These are phyloP conservation scores for Sitta europaea DNA, from an alignment of 2,113 vertebrate species.

Conservation along the genomic window DNA sequence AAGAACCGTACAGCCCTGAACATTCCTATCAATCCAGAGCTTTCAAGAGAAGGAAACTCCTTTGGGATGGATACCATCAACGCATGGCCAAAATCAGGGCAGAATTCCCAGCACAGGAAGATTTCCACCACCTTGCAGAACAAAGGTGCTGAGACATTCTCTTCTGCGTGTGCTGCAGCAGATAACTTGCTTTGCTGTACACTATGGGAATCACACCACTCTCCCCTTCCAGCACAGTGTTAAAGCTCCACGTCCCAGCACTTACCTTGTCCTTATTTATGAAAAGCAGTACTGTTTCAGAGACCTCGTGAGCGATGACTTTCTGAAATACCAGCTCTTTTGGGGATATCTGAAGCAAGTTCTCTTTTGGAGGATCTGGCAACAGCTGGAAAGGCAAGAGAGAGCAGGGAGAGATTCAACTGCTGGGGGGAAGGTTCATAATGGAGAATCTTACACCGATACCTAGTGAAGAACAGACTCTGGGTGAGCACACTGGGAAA, in stretches of 20 bases:
- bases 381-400: constrained; percentile 67
- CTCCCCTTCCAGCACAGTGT: neutral
- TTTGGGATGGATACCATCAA: neutral
- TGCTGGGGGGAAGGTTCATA: neutral
- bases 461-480: neutral
- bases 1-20: neutral
- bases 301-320: constrained; percentile 72
- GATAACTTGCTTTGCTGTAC: too few species aligned
- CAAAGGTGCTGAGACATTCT: neutral
- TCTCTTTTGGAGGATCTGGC: constrained; percentile 63
- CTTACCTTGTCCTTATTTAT: constrained; percentile 82
- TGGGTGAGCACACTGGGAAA: neutral
- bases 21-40: neutral
- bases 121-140: neutral
- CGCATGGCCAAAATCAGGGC: fast-evolving
- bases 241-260: fast-evolving
- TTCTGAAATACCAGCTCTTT: constrained; percentile 86
- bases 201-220: fast-evolving
- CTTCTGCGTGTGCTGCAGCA: neutral
- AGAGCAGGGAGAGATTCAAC: neutral
- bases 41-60: neutral
- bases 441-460: neutral
- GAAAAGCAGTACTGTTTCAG: constrained; percentile 73
- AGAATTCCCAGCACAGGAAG: neutral
- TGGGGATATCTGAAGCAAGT: constrained; percentile 80